A percentile compares a stretch with the other conserved stretches of the same genome.
Conservation (phyloP, 2,888 invertebrate species). For the Leuctra nigra region DNA sequence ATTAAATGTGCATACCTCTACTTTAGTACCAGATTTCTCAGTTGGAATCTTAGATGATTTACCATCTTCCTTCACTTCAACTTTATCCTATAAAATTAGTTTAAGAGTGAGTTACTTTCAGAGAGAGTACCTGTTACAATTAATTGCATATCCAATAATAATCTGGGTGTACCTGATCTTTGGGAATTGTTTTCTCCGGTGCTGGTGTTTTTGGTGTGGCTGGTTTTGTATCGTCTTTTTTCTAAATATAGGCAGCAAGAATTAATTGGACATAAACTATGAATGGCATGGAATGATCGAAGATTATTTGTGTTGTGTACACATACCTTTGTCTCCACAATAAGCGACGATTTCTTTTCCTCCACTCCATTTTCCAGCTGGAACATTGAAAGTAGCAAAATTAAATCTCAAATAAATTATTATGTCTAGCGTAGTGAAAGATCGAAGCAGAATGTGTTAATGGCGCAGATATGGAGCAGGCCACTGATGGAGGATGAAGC, state of each 20-base stretch:
- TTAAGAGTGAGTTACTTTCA: too few species aligned
- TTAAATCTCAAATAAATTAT: background rate
- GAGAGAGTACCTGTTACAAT: too few species aligned
- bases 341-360: conserved; percentile 9
- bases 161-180: conserved; percentile 13
- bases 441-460: too few species aligned
- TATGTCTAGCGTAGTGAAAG: too few species aligned
- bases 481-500: too few species aligned
- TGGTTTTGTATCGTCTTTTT: conserved; percentile 16
- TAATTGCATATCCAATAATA: background rate
- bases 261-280: background rate
- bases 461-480: too few species aligned
- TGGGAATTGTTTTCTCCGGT: conserved; percentile 1
- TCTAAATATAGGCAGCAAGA: conserved; percentile 13
- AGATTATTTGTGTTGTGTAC: background rate
- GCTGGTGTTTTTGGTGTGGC: background rate
- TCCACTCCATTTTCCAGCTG: conserved; percentile 24
- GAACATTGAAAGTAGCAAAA: conserved; percentile 20
- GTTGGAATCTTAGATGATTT: too few species aligned
- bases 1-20: too few species aligned
- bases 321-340: conserved; percentile 12
- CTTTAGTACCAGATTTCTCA: too few species aligned
- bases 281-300: too few species aligned
- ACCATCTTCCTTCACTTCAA: too few species aligned
- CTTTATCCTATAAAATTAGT: too few species aligned